phyloP scores from a whole-genome alignment of 2,113 vertebrate genomes.

The Megalops atlanticus region DNA sequence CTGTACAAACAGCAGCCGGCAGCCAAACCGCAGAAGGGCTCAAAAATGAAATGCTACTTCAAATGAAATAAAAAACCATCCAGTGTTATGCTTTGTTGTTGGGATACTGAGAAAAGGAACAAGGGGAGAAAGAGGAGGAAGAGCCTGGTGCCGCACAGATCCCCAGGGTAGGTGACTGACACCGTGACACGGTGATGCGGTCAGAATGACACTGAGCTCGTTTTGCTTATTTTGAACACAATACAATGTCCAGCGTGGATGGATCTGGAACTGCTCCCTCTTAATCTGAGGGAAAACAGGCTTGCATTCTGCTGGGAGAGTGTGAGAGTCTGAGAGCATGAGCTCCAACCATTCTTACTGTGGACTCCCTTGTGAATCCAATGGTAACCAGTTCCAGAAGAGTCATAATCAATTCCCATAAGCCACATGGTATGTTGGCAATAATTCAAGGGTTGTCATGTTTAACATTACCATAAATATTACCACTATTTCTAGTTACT shows the following conservation, averaged over 20 bases:
- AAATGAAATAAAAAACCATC: slow-evolving; percentile 31
- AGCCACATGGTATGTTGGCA: background rate
- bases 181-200: background rate
- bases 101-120: background rate
- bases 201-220: background rate
- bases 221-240: background rate
- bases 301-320: background rate
- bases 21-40: slow-evolving; percentile 40
- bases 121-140: background rate
- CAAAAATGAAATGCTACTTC: slow-evolving; percentile 46
- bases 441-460: background rate
- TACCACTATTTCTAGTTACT: too few species aligned
- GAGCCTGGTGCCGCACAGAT: background rate
- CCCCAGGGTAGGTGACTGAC: background rate
- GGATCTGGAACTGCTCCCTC: background rate
- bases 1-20: slow-evolving; percentile 36
- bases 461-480: background rate
- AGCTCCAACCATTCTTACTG: too few species aligned
- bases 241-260: background rate
- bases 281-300: background rate
- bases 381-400: background rate
- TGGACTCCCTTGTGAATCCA: too few species aligned
- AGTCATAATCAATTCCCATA: background rate
- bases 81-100: slow-evolving; percentile 16
- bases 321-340: background rate